These are phyloP conservation scores for Melangyna quadrimaculata DNA, from an alignment of 2,888 invertebrate species.

Conservation along the genomic window DNA sequence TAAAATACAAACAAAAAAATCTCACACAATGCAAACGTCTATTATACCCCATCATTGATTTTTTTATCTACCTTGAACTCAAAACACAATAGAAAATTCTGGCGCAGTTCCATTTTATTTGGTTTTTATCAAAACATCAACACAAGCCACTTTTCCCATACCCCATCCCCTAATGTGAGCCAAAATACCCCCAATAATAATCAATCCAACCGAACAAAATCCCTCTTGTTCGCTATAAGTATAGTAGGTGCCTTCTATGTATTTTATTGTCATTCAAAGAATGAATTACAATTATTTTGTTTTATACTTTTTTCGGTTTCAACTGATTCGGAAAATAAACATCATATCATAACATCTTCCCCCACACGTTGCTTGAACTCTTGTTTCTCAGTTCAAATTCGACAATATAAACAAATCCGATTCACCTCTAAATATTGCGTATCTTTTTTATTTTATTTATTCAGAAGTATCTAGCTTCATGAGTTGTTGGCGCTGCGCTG, in stretches of 20 bases:
- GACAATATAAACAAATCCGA: slow-evolving; percentile 30
- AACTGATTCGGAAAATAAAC: slow-evolving; percentile 42
- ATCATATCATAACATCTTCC: slow-evolving; percentile 18
- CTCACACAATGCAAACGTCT: slow-evolving; percentile 35
- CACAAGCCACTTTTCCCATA: background rate
- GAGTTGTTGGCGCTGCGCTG: background rate
- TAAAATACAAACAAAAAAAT: background rate
- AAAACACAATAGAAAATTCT: slow-evolving; percentile 11
- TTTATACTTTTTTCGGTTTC: slow-evolving; percentile 17
- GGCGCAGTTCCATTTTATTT: slow-evolving; percentile 39
- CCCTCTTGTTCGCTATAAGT: background rate
- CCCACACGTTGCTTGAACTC: slow-evolving; percentile 49
- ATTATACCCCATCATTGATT: slow-evolving; percentile 32
- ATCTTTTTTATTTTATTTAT: background rate
- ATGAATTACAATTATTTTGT: background rate
- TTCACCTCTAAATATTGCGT: slow-evolving; percentile 16
- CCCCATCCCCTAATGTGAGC: background rate
- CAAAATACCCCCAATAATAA: background rate
- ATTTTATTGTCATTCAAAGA: slow-evolving; percentile 27
- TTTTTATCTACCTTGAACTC: slow-evolving; percentile 17
- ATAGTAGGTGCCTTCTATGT: background rate
- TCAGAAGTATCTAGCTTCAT: background rate
- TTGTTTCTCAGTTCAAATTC: slow-evolving; percentile 45
- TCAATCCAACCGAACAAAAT: background rate
- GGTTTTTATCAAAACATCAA: slow-evolving; percentile 27